Conservation (phyloP, 2,888 invertebrate species). For the Acrobasis consociella region DNA sequence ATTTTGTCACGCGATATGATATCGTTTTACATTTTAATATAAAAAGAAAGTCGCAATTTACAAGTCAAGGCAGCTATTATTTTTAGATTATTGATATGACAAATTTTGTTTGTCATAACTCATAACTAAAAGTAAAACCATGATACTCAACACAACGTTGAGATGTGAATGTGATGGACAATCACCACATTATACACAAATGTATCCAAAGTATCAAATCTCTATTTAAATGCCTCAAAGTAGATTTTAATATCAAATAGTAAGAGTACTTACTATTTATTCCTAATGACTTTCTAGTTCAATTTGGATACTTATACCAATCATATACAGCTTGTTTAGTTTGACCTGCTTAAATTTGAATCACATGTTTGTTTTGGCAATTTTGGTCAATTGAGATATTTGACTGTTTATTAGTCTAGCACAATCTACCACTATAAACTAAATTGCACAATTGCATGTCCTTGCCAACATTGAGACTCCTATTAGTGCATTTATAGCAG, state of each 20-base stretch:
- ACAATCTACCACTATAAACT: neutral
- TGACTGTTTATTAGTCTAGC: slow-evolving; percentile 1
- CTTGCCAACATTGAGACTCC: neutral
- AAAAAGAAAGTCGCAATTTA: no score
- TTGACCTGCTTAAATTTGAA: neutral
- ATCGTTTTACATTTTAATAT: no score
- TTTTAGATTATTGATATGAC: neutral
- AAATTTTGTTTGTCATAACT: neutral
- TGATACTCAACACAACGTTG: neutral
- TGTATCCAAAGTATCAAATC: neutral
- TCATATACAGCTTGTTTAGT: neutral
- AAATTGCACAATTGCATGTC: slow-evolving; percentile 3
- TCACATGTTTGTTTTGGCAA: neutral
- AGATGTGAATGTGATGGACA: neutral
- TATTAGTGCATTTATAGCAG: neutral
- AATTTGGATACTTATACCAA: neutral
- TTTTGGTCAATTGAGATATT: neutral
- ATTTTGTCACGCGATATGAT: no score
- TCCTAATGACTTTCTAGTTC: neutral
- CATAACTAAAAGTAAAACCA: neutral
- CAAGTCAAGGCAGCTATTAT: neutral
- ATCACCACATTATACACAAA: neutral
- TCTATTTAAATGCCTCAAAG: slow-evolving; percentile 8
- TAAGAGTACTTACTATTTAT: neutral
- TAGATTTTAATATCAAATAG: slow-evolving; percentile 7